Percentiles rank a stretch among this genome's conserved stretches.
Evolutionary conservation across 2,113 vertebrate genomes (phyloP).

Genomic region (Conger conger): DNA sequence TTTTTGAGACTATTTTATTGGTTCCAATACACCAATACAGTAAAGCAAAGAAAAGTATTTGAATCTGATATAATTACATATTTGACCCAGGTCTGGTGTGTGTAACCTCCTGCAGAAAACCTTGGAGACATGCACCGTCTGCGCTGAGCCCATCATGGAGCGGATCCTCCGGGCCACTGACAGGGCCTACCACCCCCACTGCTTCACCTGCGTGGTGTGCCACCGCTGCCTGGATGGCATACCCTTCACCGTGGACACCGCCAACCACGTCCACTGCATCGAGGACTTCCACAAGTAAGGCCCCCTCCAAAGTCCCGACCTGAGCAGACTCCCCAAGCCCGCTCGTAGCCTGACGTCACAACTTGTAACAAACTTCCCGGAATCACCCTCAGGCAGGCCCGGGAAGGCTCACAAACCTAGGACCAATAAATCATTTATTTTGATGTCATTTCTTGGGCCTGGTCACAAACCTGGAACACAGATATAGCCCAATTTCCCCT

Average conservation of each 20-base stretch:
- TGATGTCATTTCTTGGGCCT: too few species aligned
- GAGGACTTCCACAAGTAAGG: slow-evolving; percentile 97
- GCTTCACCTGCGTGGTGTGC: slow-evolving; percentile 97
- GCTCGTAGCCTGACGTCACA: too few species aligned
- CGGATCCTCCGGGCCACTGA: slow-evolving; percentile 93
- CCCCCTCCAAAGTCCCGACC: neutral
- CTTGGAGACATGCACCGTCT: slow-evolving; percentile 92
- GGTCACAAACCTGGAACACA: too few species aligned
- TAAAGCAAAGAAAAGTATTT: too few species aligned
- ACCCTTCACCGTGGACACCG: slow-evolving; percentile 92
- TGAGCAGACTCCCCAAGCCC: neutral
- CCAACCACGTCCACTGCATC: slow-evolving; percentile 97
- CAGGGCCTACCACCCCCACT: slow-evolving; percentile 96
- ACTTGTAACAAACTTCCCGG: neutral
- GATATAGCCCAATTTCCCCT: too few species aligned
- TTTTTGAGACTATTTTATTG: too few species aligned
- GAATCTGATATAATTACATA: too few species aligned
- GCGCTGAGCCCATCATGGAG: slow-evolving; percentile 95
- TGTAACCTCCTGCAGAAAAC: slow-evolving; percentile 77
- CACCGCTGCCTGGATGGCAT: slow-evolving; percentile 92
- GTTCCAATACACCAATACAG: too few species aligned
- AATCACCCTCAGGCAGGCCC: neutral
- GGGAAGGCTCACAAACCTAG: neutral
- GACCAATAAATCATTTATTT: too few species aligned
- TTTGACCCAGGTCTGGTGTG: slow-evolving; percentile 33